Evolutionary conservation across 2,797 vertebrate species (phyloP).

Genomic region (Ctenochaetus hawaiiensis): DNA sequence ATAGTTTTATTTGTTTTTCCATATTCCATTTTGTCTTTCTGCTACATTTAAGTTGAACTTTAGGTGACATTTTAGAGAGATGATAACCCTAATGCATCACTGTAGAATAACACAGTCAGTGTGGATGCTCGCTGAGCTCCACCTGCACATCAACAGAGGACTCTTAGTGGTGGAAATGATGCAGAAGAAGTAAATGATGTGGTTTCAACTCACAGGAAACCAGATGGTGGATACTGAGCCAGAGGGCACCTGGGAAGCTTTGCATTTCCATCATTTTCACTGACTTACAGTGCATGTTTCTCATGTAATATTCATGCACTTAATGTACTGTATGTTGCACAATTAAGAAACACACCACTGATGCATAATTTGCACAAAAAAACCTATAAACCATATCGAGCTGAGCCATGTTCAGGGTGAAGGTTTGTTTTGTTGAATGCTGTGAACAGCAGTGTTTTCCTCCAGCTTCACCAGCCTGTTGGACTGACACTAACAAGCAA

Average conservation of each 20-base stretch:
- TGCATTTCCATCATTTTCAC: conserved; percentile 2
- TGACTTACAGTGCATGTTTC: conserved; percentile 23
- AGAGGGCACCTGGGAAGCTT: conserved; percentile 21
- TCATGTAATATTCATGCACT: background rate
- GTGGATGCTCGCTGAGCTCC: conserved; percentile 14
- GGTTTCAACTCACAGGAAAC: conserved; percentile 42
- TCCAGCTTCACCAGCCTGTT: conserved; percentile 25
- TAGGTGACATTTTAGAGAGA: conserved; percentile 2
- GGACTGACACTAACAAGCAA: conserved; percentile 23
- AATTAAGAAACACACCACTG: background rate
- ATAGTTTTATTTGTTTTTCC: background rate
- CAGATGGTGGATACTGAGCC: conserved; percentile 57
- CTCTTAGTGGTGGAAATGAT: conserved; percentile 49
- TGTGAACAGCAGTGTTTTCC: conserved; percentile 1
- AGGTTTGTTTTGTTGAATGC: conserved; percentile 7
- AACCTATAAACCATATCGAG: background rate
- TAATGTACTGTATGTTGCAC: background rate
- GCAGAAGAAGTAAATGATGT: conserved; percentile 57
- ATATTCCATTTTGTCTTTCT: background rate
- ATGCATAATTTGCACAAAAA: background rate
- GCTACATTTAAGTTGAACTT: background rate
- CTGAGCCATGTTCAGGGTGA: background rate
- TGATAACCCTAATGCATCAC: conserved; percentile 1
- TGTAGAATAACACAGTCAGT: conserved; percentile 4
- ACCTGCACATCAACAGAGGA: conserved; percentile 24